Percentiles rank a stretch among this genome's conserved stretches.
phyloP scores from a whole-genome alignment of 2,113 vertebrate genomes.

The Eublepharis macularius region DNA sequence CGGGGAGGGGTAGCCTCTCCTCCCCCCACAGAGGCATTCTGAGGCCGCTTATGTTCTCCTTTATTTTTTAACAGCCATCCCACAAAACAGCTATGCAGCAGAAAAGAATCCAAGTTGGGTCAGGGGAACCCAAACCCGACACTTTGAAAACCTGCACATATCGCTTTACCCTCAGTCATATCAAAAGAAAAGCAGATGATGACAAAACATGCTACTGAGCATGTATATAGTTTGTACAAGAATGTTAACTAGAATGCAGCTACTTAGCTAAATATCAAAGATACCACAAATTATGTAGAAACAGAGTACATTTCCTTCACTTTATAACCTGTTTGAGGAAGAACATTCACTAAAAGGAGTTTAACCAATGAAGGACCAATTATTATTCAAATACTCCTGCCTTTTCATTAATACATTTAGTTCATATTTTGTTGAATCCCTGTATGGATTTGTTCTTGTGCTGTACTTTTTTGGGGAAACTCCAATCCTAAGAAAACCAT shows the following conservation, averaged over 20 bases:
- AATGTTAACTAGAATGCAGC: neutral
- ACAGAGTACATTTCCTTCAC: neutral
- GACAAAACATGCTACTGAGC: neutral
- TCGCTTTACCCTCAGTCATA: neutral
- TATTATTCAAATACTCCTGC: neutral
- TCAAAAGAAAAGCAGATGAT: conserved; percentile 8
- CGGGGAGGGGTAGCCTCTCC: too few species aligned
- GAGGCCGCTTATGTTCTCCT: too few species aligned
- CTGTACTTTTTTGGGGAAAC: neutral
- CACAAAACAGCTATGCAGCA: too few species aligned
- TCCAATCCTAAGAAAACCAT: too few species aligned
- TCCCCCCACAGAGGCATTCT: too few species aligned
- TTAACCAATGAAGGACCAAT: neutral
- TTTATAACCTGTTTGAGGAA: neutral
- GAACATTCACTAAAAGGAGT: neutral
- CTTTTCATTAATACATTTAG: neutral
- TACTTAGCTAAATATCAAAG: neutral
- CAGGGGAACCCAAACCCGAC: too few species aligned
- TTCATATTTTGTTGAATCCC: neutral
- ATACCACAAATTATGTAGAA: neutral
- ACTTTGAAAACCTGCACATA: too few species aligned
- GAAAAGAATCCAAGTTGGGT: too few species aligned
- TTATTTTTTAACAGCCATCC: too few species aligned
- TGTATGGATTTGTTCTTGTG: neutral
- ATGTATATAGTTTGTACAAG: neutral